These are phyloP conservation scores for Macquaria australasica DNA, from an alignment of 2,113 vertebrate genomes.

Conservation along the genomic window DNA sequence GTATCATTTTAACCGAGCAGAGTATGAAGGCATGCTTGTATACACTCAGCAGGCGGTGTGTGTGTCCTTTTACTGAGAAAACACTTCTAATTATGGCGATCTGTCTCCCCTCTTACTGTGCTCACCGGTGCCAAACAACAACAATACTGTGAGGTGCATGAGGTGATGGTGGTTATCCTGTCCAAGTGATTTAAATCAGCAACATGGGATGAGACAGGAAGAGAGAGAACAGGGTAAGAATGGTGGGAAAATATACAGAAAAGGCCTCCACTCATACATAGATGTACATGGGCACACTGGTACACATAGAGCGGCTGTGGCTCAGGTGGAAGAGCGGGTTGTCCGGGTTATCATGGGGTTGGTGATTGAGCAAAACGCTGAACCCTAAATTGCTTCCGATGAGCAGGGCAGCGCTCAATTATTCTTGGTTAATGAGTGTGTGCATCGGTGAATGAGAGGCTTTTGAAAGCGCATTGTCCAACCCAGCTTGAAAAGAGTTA, in stretches of 20 bases:
- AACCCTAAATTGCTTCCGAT: conserved; percentile 30
- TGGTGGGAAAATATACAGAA: not conserved
- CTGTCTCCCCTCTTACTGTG: conserved; percentile 48
- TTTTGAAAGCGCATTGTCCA: not conserved
- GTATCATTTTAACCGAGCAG: not conserved
- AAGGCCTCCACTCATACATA: not conserved
- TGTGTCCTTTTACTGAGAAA: conserved; percentile 54
- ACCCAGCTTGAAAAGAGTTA: not conserved
- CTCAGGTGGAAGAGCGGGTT: conserved; percentile 19
- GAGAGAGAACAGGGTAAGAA: no score
- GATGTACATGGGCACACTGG: not conserved
- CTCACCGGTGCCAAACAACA: conserved; percentile 46
- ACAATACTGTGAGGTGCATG: conserved; percentile 36
- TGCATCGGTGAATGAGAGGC: not conserved
- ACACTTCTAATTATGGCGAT: conserved; percentile 64
- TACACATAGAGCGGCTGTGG: not conserved
- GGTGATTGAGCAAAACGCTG: conserved; percentile 14
- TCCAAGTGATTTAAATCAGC: conserved; percentile 24
- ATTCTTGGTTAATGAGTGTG: conserved; percentile 32
- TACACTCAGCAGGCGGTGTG: not conserved
- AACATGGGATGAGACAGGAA: not conserved
- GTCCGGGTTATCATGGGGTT: not conserved
- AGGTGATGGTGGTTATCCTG: conserved; percentile 14
- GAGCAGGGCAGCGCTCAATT: conserved; percentile 6
- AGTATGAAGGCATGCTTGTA: conserved; percentile 11